phyloP scores from a whole-genome alignment of 2,113 vertebrate species.

The Sylvilagus bachmani region DNA sequence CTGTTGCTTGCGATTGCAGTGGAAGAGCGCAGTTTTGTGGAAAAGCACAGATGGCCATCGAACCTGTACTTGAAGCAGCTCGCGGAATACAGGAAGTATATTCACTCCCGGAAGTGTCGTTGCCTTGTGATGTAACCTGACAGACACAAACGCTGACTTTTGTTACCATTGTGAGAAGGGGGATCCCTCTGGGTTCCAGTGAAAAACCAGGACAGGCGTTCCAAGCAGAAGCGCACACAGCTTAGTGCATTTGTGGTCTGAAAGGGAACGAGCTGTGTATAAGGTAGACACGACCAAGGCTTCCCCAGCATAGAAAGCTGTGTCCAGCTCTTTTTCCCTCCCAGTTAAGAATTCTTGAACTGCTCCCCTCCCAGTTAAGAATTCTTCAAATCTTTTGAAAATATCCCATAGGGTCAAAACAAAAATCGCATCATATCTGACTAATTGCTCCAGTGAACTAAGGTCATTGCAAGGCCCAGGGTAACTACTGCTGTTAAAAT shows the following conservation, averaged over 20 bases:
- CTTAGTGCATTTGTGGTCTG: conserved; percentile 25
- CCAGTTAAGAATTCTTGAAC: conserved; percentile 2
- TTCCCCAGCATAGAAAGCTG: conserved; percentile 12
- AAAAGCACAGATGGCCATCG: conserved; percentile 96
- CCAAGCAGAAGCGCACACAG: not conserved
- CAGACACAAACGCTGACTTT: not conserved
- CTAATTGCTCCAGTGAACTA: conserved; percentile 52
- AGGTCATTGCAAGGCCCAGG: not conserved
- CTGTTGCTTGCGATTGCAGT: conserved; percentile 87
- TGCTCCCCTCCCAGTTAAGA: not conserved
- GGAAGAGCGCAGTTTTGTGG: conserved; percentile 96
- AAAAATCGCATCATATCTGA: conserved; percentile 50
- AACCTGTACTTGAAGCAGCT: conserved; percentile 97
- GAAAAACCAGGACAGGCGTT: conserved; percentile 51
- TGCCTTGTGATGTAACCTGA: conserved; percentile 94
- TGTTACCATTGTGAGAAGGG: not conserved
- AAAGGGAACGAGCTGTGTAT: conserved; percentile 54
- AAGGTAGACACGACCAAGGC: conserved; percentile 42
- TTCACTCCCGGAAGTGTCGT: conserved; percentile 95
- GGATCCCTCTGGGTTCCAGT: conserved; percentile 8
- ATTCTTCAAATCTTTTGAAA: conserved; percentile 41
- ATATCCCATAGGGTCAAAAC: conserved; percentile 57
- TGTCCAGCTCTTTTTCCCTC: not conserved
- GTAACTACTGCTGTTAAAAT: conserved; percentile 36
- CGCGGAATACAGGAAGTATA: conserved; percentile 94